phyloP scores from a whole-genome alignment of 2,113 vertebrate species.

The Hyperoodon ampullatus region DNA sequence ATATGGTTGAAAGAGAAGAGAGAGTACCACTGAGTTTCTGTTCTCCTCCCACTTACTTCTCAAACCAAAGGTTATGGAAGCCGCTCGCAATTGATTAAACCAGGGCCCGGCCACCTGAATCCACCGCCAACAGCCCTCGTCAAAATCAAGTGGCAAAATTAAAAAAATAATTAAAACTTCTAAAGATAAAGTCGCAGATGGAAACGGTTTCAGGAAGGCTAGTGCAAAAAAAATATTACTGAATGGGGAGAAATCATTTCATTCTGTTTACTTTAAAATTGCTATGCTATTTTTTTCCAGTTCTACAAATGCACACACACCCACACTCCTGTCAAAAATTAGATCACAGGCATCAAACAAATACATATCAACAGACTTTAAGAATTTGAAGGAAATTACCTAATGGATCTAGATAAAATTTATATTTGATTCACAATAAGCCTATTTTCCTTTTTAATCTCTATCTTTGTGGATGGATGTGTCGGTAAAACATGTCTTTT shows the following conservation, averaged over 20 bases:
- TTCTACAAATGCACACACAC: background rate
- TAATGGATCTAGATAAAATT: background rate
- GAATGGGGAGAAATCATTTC: slow-evolving; percentile 38
- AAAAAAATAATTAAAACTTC: slow-evolving; percentile 71
- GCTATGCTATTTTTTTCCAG: background rate
- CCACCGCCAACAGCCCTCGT: background rate
- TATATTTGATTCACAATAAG: background rate
- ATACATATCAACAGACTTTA: background rate
- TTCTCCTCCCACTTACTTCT: slow-evolving; percentile 15
- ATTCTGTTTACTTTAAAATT: background rate
- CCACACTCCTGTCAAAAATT: background rate
- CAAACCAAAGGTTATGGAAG: slow-evolving; percentile 40
- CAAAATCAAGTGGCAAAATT: slow-evolving; percentile 71
- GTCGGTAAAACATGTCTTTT: background rate
- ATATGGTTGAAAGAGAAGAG: slow-evolving; percentile 67
- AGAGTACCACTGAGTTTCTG: slow-evolving; percentile 52
- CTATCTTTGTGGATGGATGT: background rate
- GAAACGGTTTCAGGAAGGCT: background rate
- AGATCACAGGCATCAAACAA: rapidly evolving
- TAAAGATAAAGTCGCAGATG: slow-evolving; percentile 17
- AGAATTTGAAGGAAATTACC: background rate
- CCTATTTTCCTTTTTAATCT: background rate
- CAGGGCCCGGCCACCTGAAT: background rate
- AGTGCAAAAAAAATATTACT: background rate
- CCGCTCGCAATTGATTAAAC: slow-evolving; percentile 62